Evolutionary conservation across 92 coral and sea anemone genomes (phyloP).

Genomic region (Ricordea florida): DNA sequence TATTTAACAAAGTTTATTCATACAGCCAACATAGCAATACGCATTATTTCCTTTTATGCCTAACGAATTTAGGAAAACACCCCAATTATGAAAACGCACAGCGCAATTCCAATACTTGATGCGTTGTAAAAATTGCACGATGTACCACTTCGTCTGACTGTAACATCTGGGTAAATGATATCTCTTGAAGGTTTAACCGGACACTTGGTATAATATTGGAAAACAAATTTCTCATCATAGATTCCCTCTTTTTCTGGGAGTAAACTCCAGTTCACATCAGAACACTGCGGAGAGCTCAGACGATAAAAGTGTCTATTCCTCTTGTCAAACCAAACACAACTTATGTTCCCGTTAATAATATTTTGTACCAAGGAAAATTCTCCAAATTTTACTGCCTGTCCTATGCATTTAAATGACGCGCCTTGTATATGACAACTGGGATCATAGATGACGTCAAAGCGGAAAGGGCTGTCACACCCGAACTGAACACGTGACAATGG

Average conservation of each 20-base stretch:
- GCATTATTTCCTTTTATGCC: too few relatives aligned
- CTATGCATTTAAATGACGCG: slow-evolving; percentile 47
- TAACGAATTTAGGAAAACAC: too few relatives aligned
- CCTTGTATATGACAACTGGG: slow-evolving; percentile 39
- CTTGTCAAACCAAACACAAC: slow-evolving; percentile 70
- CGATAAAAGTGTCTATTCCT: slow-evolving; percentile 49
- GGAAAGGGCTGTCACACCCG: slow-evolving; percentile 44
- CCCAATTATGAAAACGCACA: background rate
- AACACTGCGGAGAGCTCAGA: slow-evolving; percentile 72
- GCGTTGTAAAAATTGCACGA: background rate
- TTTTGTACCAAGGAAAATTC: slow-evolving; percentile 62
- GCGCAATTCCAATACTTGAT: background rate
- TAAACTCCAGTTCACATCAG: slow-evolving; percentile 74
- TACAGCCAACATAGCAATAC: too few relatives aligned
- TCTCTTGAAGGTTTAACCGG: slow-evolving; percentile 7
- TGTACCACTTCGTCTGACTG: background rate
- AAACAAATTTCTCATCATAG: slow-evolving; percentile 53
- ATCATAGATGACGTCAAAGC: slow-evolving; percentile 37
- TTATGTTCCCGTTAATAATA: slow-evolving; percentile 12
- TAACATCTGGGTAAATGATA: background rate
- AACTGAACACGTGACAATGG: slow-evolving; percentile 42
- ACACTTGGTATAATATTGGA: slow-evolving; percentile 64
- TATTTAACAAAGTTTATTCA: too few relatives aligned
- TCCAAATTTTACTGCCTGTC: slow-evolving; percentile 67
- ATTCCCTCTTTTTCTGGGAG: slow-evolving; percentile 24